Evolutionary conservation across 1,140 invertebrate genomes (phyloP).

Genomic region (Lepidurus packardi): DNA sequence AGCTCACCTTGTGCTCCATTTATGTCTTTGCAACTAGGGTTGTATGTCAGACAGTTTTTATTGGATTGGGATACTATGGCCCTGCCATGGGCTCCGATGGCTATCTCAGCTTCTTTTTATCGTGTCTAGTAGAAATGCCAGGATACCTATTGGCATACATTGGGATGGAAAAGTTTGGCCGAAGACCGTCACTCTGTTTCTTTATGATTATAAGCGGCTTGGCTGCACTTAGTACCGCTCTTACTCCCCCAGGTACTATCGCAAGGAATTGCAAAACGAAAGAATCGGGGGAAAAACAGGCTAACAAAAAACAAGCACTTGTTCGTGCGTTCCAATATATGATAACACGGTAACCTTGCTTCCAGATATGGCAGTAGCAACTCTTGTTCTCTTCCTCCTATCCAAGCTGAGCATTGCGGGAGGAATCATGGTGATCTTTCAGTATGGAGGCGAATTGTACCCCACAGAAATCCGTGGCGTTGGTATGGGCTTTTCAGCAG

Average conservation of each 20-base stretch:
- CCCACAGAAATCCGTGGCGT: slow-evolving; percentile 70
- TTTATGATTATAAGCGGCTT: neutral
- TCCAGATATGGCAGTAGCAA: slow-evolving; percentile 53
- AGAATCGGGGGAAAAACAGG: neutral
- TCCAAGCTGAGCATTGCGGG: slow-evolving; percentile 82
- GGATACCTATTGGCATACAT: slow-evolving; percentile 32
- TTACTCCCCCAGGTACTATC: neutral
- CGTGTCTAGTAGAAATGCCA: slow-evolving; percentile 40
- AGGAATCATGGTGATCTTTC: slow-evolving; percentile 69
- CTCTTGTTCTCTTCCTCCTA: slow-evolving; percentile 65
- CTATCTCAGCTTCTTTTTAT: slow-evolving; percentile 39
- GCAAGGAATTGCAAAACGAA: too few species aligned
- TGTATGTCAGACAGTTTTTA: slow-evolving; percentile 33
- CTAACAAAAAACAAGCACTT: neutral
- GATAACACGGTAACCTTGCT: slow-evolving; percentile 26
- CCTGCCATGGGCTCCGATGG: slow-evolving; percentile 32
- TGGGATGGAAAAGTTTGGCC: neutral
- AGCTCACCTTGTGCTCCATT: neutral
- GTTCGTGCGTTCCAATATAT: neutral
- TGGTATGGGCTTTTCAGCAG: slow-evolving; percentile 66
- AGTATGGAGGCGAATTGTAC: slow-evolving; percentile 72
- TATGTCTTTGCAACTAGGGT: slow-evolving; percentile 35
- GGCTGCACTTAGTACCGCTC: neutral
- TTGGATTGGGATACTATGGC: slow-evolving; percentile 35
- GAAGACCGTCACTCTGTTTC: slow-evolving; percentile 27